Percentiles rank a stretch among this genome's conserved stretches.
phyloP scores from a whole-genome alignment of 2,113 vertebrate genomes.

The Jacana jacana region DNA sequence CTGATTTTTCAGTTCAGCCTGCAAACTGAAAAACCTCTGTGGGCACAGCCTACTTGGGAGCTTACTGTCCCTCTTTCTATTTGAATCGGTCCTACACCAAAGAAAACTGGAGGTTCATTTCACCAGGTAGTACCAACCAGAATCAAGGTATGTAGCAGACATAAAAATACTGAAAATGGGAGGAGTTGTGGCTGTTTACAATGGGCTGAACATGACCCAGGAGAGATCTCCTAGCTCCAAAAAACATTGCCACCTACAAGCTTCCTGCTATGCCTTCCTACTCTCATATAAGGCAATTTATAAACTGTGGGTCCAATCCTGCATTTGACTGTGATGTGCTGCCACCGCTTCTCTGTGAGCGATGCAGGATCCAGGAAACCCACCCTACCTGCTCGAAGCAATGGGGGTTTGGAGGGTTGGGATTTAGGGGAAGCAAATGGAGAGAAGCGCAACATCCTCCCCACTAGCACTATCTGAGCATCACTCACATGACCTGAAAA shows the following conservation, averaged over 20 bases:
- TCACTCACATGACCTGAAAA: slow-evolving; percentile 27
- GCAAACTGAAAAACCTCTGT: slow-evolving; percentile 52
- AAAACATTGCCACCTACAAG: background rate
- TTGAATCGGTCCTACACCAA: background rate
- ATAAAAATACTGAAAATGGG: background rate
- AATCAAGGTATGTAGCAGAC: background rate
- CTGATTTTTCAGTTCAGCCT: slow-evolving; percentile 48
- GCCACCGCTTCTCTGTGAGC: background rate
- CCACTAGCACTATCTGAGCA: background rate
- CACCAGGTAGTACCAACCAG: background rate
- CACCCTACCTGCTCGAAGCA: background rate
- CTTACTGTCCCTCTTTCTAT: background rate
- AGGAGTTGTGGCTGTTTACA: background rate
- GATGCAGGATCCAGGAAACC: background rate
- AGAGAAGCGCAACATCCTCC: background rate
- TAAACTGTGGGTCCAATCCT: background rate
- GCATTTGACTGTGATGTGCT: background rate
- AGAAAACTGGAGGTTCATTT: background rate
- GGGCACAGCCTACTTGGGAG: slow-evolving; percentile 35
- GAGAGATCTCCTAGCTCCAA: background rate
- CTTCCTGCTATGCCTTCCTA: background rate
- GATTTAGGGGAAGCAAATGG: background rate
- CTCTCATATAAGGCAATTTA: slow-evolving; percentile 25
- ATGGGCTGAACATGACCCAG: background rate
- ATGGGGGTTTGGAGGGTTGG: background rate